Percentiles rank a stretch among this genome's conserved stretches.
These are phyloP conservation scores for Micromys minutus DNA, from an alignment of 2,113 vertebrate genomes.

Conservation along the genomic window DNA sequence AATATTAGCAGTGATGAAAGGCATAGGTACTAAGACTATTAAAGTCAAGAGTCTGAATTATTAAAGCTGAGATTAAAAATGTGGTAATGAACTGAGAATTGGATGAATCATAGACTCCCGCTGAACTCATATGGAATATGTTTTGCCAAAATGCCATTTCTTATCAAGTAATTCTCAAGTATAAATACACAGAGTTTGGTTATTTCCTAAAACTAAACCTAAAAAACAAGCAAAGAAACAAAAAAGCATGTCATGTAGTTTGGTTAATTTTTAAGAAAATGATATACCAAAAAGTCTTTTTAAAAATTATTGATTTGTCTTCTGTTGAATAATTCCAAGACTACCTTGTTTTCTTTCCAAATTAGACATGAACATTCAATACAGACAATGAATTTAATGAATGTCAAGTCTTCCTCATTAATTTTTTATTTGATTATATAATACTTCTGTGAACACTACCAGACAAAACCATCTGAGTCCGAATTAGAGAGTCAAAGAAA, in stretches of 20 bases:
- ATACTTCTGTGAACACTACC: not conserved
- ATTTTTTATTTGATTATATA: conserved; percentile 46
- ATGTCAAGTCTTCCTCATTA: not conserved
- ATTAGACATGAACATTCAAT: conserved; percentile 10
- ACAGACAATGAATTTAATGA: conserved; percentile 1
- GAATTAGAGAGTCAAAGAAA: not conserved
- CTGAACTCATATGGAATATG: not conserved
- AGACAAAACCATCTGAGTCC: not conserved
- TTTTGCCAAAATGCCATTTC: not conserved
- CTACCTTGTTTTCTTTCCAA: not conserved
- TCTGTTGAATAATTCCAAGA: conserved; percentile 48
- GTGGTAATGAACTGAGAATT: conserved; percentile 27
- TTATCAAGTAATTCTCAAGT: conserved; percentile 12
- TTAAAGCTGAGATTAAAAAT: conserved; percentile 43
- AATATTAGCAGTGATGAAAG: conserved; percentile 37
- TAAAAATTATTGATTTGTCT: not conserved
- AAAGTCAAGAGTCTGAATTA: not conserved
- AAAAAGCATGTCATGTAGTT: not conserved
- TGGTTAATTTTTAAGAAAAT: conserved; percentile 30
- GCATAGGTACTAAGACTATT: not conserved
- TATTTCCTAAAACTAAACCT: not conserved
- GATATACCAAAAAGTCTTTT: not conserved
- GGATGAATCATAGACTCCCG: conserved; percentile 34
- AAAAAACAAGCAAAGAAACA: too few relatives aligned
- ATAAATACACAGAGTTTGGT: not conserved